Conservation (phyloP, 2,888 invertebrate genomes). For the Dioctria linearis region DNA sequence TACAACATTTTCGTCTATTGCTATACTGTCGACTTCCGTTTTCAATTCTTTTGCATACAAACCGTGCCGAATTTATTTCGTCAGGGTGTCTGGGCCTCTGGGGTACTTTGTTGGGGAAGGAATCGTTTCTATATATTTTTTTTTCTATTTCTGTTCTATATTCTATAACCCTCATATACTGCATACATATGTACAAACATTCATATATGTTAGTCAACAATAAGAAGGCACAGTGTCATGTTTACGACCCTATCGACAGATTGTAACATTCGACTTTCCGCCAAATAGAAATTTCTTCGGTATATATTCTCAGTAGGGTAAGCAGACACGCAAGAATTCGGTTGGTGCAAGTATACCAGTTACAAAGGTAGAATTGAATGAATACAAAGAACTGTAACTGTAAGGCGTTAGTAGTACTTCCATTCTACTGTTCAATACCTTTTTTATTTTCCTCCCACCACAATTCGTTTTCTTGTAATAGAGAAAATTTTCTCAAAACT, state of each 20-base stretch:
- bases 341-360: conserved; percentile 2
- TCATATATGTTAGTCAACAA: too few relatives aligned
- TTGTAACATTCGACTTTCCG: background rate
- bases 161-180: too few relatives aligned
- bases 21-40: conserved; percentile 1
- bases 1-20: background rate
- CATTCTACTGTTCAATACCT: conserved; percentile 10
- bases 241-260: conserved; percentile 47
- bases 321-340: conserved; percentile 44
- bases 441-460: background rate
- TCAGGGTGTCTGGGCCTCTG: background rate
- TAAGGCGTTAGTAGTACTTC: conserved; percentile 6
- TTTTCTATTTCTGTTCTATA: conserved; percentile 27
- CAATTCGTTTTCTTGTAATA: conserved; percentile 15
- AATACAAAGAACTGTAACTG: background rate
- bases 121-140: background rate
- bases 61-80: conserved; percentile 7
- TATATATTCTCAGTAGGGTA: conserved; percentile 43
- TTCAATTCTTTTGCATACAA: background rate
- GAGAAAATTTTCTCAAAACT: conserved; percentile 1
- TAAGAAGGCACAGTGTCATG: conserved; percentile 44
- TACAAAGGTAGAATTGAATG: conserved; percentile 27
- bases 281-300: background rate
- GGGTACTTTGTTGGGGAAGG: background rate
- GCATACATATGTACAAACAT: too few relatives aligned